Evolutionary conservation across 1,140 invertebrate species (phyloP).

Genomic region (Muscidifurax raptorellus): DNA sequence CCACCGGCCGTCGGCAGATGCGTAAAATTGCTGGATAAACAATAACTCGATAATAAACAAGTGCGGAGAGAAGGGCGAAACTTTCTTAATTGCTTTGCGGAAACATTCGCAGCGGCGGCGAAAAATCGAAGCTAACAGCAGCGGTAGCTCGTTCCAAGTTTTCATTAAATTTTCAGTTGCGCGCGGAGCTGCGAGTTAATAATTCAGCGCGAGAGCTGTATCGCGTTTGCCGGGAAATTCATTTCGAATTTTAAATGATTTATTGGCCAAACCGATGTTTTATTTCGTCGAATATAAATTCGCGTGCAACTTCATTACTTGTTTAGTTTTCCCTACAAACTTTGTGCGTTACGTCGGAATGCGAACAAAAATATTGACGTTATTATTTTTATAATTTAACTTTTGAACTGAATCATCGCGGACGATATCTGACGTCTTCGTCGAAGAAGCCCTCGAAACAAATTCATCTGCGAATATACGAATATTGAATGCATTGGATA

Average conservation of each 20-base stretch:
- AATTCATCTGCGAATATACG: no score
- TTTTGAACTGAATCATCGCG: neutral
- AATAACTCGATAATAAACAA: neutral
- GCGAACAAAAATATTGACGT: no score
- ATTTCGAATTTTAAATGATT: neutral
- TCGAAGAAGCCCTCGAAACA: neutral
- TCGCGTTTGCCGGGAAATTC: neutral
- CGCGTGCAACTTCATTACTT: neutral
- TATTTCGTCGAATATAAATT: neutral
- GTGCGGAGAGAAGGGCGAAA: neutral
- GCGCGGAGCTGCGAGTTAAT: conserved; percentile 2
- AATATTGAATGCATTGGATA: no score
- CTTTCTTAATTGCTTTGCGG: conserved; percentile 17
- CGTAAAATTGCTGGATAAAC: neutral
- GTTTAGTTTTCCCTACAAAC: no score
- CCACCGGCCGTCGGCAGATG: neutral
- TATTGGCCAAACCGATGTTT: neutral
- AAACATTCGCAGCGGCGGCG: neutral
- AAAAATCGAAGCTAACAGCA: neutral
- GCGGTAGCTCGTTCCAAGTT: neutral
- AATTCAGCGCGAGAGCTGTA: neutral
- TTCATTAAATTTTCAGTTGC: conserved; percentile 32
- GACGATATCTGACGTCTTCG: neutral
- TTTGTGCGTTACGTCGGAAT: no score
- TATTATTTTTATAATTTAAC: neutral